Base-by-base conservation (phyloP, 2,113 vertebrate species). In the Callaeas wilsoni region DNA sequence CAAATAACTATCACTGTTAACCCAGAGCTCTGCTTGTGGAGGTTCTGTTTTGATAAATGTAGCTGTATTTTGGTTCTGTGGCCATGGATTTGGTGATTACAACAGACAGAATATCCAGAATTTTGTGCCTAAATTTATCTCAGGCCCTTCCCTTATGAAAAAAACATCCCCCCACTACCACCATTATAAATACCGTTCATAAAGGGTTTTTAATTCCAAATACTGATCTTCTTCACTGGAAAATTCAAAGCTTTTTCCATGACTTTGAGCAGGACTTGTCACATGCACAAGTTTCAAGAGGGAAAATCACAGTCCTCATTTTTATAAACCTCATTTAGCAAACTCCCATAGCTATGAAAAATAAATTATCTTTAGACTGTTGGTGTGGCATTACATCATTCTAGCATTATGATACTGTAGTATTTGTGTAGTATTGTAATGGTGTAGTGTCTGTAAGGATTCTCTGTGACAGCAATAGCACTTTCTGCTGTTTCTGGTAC, bases 331-430 rank as follows among this genome's bases (percentile, higher is more conserved):
- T 1, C 1, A 0, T 84, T 91, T 56, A 6, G 32, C 42, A 37
- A 71, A 65, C 13, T 56, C 29, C 42, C 42, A 47, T 19, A 75
- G 35, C 20, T 41, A 20, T 15, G 53, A 56, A 56, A 74, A 78
- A 77, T 9, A 35, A 52, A n/a, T 25, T 1, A 0, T 39, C 16
- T 63, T 69, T 13, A 32, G 30, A 4, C 12, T 37, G 33, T 20
- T 27, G 35, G 21, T 18, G 26, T 62, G 62, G 12, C 25, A 41
- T 26, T 9, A 1, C 17, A 39, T 3, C 35, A 18, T 18, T 23
- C 26, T 1, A 23, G 29, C 20, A 12, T 20, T 25, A 1, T 25
- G 3, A 3, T 17, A 0, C 26, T 67, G 53, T 10, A 6, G 55
- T 32, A 7, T 55, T 69, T 47, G n/a, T 19, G 18, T 3, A 11